These are phyloP conservation scores for Procavia capensis DNA, from an alignment of 2,113 vertebrate genomes.

Conservation along the genomic window DNA sequence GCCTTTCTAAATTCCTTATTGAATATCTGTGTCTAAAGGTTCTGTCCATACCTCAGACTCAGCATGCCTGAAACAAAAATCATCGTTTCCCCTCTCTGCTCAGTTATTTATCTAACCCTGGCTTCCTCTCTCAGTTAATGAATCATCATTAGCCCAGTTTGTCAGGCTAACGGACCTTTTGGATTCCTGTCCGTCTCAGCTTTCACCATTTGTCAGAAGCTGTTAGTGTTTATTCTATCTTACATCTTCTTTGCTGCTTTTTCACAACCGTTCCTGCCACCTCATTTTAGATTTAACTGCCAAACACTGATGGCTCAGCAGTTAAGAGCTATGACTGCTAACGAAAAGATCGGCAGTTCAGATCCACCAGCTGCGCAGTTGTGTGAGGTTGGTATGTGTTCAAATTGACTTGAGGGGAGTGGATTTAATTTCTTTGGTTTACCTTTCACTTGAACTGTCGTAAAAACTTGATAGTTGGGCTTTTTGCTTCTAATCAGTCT, in stretches of 20 bases:
- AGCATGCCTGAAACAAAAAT: neutral
- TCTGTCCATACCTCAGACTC: neutral
- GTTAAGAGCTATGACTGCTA: no score
- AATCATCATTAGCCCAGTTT: neutral
- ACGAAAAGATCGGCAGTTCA: no score
- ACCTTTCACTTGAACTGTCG: neutral
- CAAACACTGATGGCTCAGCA: no score
- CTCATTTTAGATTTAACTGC: neutral
- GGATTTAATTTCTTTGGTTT: no score
- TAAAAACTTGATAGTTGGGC: neutral
- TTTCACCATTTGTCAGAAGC: neutral
- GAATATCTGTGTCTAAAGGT: neutral
- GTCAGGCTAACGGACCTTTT: neutral
- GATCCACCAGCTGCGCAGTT: no score
- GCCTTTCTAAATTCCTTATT: neutral
- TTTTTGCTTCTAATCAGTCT: neutral
- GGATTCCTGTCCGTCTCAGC: neutral
- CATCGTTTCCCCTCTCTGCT: neutral
- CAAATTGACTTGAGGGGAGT: no score
- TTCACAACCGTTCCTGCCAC: neutral
- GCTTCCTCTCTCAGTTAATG: neutral
- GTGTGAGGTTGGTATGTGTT: no score
- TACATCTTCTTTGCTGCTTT: neutral
- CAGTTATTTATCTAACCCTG: neutral
- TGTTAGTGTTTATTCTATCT: neutral